Conservation (phyloP, 1,140 invertebrate genomes). For the Hyposmocoma kahamanoa region DNA sequence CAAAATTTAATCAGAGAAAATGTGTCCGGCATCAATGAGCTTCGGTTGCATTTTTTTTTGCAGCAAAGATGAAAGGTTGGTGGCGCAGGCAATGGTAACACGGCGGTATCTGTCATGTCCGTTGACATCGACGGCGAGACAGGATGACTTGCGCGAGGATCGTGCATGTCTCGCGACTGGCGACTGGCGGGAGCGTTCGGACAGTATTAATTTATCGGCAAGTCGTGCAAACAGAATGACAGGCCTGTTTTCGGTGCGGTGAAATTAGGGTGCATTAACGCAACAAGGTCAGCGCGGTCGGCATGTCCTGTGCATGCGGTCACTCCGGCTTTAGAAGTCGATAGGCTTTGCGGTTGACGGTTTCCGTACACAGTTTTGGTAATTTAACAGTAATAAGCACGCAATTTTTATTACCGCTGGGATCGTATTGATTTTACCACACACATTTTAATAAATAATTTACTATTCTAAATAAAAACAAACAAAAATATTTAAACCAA, state of each 20-base stretch:
- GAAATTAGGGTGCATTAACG: constrained; percentile 70
- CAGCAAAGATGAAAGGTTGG: constrained; percentile 21
- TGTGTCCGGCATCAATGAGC: constrained; percentile 4
- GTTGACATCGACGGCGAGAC: constrained; percentile 13
- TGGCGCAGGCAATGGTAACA: constrained; percentile 1
- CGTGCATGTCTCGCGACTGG: constrained; percentile 49
- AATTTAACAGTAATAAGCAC: constrained; percentile 23
- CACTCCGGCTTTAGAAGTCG: constrained; percentile 29
- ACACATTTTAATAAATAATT: no score
- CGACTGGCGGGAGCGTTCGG: constrained; percentile 41
- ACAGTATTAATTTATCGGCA: constrained; percentile 64
- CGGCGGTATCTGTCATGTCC: constrained; percentile 8
- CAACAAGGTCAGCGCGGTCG: constrained; percentile 51
- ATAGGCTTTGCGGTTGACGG: constrained; percentile 32
- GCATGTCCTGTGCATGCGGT: constrained; percentile 33
- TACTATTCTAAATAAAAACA: no score
- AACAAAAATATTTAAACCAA: no score
- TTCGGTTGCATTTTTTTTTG: constrained; percentile 13
- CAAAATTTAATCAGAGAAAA: constrained; percentile 24
- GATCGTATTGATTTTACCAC: no score
- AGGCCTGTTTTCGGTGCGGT: constrained; percentile 51
- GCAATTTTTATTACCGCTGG: no score
- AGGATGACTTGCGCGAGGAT: constrained; percentile 32
- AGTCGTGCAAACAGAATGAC: constrained; percentile 65
- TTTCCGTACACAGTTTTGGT: constrained; percentile 22